Base-by-base conservation (phyloP, 2,888 invertebrate species). In the Euplexia lucipara region DNA sequence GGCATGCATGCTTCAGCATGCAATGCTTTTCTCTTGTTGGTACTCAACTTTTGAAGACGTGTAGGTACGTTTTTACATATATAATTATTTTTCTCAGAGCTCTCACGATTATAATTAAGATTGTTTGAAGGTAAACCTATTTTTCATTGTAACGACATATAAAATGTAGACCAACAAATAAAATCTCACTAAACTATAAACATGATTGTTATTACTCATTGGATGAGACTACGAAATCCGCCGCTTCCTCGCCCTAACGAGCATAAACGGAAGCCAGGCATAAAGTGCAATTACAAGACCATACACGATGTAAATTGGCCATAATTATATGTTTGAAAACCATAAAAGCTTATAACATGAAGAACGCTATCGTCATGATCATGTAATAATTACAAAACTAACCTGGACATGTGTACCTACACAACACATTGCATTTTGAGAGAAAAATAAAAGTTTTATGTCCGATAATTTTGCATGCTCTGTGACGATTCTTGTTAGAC, bases 221-320 rank as follows among this genome's bases (percentile, higher is more conserved):
- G 61, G 22, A 75, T 26, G 16, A 60, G 47, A 64, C 22, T 35
- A 57, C 35, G 16, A 63, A 68, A 60, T 41, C 37, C 52, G 35
- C 58, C 34, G 63, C 61, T 74, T 72, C 71, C 71, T 54, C 47
- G 26, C 45, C 20, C 7, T 83, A 81, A 83, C 81, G 76, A 83
- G 79, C 54, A 16, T 4, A 14, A 70, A 79, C 80, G 83, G 82
- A 81, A 81, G 70, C 47, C 20, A 45, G 20, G 18, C 60, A 68
- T 83, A 81, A 81, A 81, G 16, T 35, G 68, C 59, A 70, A 79
- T 81, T 76, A 76, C 56, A 53, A 47, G 49, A 44, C 53, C 34
- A 71, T 77, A 75, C 41, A 32, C 35, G 45, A 75, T 54, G 66
- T 69, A 70, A 78, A 81, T 80, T 71, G 62, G 54, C n/a, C 63